Evolutionary conservation across 2,797 vertebrate genomes (phyloP), one percentile per base, ranked within the genome.

Genomic region (Buphagus erythrorhynchus): DNA sequence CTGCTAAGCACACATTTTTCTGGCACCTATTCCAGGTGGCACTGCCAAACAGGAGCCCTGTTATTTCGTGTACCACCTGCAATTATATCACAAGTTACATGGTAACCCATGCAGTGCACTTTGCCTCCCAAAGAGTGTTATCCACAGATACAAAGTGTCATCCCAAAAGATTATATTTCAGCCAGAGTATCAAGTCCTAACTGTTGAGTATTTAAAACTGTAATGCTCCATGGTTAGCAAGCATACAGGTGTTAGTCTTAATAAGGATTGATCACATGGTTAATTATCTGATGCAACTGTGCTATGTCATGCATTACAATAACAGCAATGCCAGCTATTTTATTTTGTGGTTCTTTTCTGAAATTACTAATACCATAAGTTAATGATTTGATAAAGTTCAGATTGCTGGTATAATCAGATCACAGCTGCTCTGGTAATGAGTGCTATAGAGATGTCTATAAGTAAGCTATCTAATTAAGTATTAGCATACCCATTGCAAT

Each of bases 381-480:
- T 94, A 95, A 95, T 77, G 49, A 88, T 93, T 94, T 97, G 85
- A 95, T 90, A 86, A 95, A 93, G 69, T 90, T 91, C 91, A 93
- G 54, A 83, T 75, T 84, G 79, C 68, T 92, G 66, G 78, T 88
- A 90, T 45, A 93, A 93, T 92, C 72, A 88, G 36, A 97, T 75
- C 82, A 90, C 93, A 97, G 94, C 90, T 96, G 93, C 58, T 93
- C 76, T 65, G 33, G 51, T 90, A 93, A 94, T 86, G 66, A 80
- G 55, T 62, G 76, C 62, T 95, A 94, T 81, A 78, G 95, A 94
- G 62, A 84, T 73, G 71, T 67, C 79, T 95, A 36, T 84, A 95
- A 93, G 73, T 75, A 86, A 79, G 73, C 86, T 93, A 90, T 59
- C 72, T 93, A 97, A 96, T 95, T 95, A 96, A 75, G 62, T 86